Evolutionary conservation across 2,797 vertebrate genomes (phyloP).

Genomic region (Naso thynnoides): DNA sequence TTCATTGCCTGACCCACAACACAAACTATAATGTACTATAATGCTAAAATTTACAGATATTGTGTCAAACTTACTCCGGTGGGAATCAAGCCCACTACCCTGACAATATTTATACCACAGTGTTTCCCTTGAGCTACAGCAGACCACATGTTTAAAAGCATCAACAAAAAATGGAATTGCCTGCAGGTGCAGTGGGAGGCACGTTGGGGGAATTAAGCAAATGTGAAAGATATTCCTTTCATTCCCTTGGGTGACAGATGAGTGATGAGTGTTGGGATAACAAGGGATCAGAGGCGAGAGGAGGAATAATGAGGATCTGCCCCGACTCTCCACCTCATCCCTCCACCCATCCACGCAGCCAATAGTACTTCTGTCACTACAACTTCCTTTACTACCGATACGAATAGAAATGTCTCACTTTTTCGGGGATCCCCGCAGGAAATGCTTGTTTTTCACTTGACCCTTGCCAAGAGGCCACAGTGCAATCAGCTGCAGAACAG

Average conservation of each 20-base stretch:
- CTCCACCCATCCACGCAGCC: constrained; percentile 17
- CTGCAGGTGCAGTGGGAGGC: constrained; percentile 46
- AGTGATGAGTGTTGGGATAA: constrained; percentile 69
- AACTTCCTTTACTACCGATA: constrained; percentile 10
- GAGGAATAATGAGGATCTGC: constrained; percentile 67
- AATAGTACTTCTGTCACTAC: background rate
- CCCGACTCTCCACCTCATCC: constrained; percentile 44
- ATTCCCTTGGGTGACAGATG: constrained; percentile 56
- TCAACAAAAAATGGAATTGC: constrained; percentile 51
- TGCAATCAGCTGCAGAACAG: constrained; percentile 30
- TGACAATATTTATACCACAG: constrained; percentile 22
- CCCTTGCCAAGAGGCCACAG: constrained; percentile 13
- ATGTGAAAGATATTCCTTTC: constrained; percentile 57
- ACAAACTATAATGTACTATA: background rate
- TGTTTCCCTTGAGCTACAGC: constrained; percentile 27
- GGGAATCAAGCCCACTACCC: constrained; percentile 27
- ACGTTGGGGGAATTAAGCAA: constrained; percentile 66
- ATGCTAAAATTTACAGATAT: constrained; percentile 4
- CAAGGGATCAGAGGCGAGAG: constrained; percentile 65
- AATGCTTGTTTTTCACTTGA: constrained; percentile 29
- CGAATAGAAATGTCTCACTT: constrained; percentile 9
- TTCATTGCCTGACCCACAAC: background rate
- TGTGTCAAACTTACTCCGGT: background rate
- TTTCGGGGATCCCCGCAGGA: constrained; percentile 9
- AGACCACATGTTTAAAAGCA: constrained; percentile 43